Evolutionary conservation across 2,113 vertebrate genomes (phyloP).

Genomic region (Aplodontia rufa): DNA sequence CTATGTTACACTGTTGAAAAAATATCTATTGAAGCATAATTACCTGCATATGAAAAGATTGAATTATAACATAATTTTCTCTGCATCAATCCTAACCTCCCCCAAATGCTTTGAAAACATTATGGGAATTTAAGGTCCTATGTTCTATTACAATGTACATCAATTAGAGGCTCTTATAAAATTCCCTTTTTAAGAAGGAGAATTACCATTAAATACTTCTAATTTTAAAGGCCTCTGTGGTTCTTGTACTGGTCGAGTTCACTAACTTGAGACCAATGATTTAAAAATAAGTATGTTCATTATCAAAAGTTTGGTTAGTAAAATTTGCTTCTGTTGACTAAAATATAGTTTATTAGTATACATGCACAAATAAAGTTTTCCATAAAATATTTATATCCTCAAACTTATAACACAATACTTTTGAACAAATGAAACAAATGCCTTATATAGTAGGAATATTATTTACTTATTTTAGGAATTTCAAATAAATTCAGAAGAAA

Average conservation of each 20-base stretch:
- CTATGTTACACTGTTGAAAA: neutral
- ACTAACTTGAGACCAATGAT: neutral
- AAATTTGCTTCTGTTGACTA: neutral
- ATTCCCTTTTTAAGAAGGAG: neutral
- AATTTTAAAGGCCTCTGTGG: neutral
- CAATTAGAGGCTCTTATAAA: neutral
- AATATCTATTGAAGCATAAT: neutral
- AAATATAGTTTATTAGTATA: neutral
- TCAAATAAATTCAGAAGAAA: neutral
- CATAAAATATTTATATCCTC: neutral
- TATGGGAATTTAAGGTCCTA: neutral
- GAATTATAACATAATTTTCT: neutral
- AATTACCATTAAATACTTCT: neutral
- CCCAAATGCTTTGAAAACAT: neutral
- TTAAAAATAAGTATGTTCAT: neutral
- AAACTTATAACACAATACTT: neutral
- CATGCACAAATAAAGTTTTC: neutral
- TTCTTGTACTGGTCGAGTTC: neutral
- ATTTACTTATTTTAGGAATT: neutral
- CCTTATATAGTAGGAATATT: neutral
- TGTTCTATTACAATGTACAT: neutral
- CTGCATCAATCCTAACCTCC: neutral
- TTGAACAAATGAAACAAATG: neutral
- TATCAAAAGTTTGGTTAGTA: neutral
- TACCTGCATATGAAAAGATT: neutral